These are phyloP conservation scores for Tragelaphus strepsiceros DNA, from an alignment of 2,113 vertebrate genomes.

Conservation along the genomic window DNA sequence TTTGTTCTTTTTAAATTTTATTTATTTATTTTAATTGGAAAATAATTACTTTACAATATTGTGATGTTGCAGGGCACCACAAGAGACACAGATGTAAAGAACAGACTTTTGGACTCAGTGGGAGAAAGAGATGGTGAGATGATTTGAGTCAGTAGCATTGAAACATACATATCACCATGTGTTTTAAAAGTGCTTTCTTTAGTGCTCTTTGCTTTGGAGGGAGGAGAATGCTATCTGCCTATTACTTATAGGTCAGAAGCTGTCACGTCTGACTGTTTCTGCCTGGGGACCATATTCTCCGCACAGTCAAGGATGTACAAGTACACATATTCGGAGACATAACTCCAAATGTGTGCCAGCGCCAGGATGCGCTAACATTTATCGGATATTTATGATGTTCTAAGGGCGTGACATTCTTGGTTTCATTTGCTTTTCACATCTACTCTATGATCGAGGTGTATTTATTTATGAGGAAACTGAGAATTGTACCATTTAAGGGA, in stretches of 20 bases:
- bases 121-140: not conserved
- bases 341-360: not conserved
- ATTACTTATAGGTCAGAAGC: not conserved
- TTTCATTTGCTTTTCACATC: not conserved
- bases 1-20: not conserved
- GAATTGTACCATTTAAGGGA: not conserved
- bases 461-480: slow-evolving; percentile 14
- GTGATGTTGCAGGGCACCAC: not conserved
- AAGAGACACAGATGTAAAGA: not conserved
- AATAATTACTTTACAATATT: not conserved
- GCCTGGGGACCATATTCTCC: not conserved
- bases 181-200: not conserved
- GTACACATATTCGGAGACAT: not conserved
- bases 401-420: not conserved
- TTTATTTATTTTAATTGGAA: not conserved
- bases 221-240: not conserved
- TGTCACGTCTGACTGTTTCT: not conserved
- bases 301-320: not conserved
- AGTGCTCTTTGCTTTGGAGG: not conserved
- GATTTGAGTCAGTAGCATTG: not conserved
- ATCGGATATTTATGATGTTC: not conserved
- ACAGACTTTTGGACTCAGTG: not conserved
- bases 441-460: not conserved
- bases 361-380: not conserved
- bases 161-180: not conserved